Conservation (phyloP, 2,113 vertebrate genomes). For the Suricata suricatta region DNA sequence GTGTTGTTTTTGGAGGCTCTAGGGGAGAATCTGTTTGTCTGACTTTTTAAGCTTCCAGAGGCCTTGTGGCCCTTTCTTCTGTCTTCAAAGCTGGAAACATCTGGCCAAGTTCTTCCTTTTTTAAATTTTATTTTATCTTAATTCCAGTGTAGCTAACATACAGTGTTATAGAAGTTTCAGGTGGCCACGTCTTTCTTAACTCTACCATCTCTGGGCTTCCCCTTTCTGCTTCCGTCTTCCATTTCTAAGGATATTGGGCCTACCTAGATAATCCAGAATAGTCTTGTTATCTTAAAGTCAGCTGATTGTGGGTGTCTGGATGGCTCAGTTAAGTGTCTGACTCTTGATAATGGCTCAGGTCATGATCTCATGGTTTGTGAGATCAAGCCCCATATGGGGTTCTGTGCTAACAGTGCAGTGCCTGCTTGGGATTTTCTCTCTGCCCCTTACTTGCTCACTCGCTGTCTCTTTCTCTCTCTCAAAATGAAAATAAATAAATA, state of each 20-base stretch:
- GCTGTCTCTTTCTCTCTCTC: no score
- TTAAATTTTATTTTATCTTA: neutral
- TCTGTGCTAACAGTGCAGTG: no score
- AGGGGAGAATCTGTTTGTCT: neutral
- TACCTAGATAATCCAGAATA: neutral
- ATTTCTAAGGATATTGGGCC: neutral
- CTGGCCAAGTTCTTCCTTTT: neutral
- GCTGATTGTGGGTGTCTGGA: neutral
- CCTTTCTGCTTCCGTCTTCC: neutral
- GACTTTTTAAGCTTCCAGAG: slow-evolving; percentile 3
- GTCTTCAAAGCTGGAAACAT: neutral
- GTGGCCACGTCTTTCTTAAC: neutral
- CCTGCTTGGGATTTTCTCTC: no score
- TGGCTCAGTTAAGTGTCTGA: no score
- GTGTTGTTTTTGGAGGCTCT: neutral
- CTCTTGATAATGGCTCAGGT: no score
- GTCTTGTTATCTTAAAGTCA: neutral
- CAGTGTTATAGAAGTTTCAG: neutral
- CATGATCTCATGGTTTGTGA: no score
- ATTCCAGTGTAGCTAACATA: neutral
- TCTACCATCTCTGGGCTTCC: neutral
- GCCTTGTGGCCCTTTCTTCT: neutral
- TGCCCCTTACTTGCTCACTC: no score
- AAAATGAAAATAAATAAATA: neutral
- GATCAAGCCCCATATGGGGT: no score